Evolutionary conservation across 2,888 invertebrate species (phyloP).

Genomic region (Rutpela maculata): DNA sequence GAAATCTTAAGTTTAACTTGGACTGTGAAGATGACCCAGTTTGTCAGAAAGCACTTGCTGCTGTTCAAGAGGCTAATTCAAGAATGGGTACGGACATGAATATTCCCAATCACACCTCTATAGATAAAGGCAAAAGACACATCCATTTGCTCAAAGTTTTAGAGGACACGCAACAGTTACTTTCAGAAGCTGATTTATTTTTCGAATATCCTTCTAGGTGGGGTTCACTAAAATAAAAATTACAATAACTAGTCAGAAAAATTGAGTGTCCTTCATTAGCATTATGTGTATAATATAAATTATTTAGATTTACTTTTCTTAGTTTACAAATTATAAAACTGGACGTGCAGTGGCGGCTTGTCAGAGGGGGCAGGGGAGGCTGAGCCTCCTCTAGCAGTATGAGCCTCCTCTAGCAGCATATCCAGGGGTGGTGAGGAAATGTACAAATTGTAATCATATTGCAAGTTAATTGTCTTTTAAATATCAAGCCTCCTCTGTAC

Average conservation of each 20-base stretch:
- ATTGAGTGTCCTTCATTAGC: too few species aligned
- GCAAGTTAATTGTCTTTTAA: too few species aligned
- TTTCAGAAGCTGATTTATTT: conserved; percentile 15
- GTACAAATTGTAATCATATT: too few species aligned
- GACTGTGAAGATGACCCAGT: conserved; percentile 64
- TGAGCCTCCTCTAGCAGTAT: too few species aligned
- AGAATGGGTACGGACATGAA: conserved; percentile 58
- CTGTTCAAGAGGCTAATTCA: conserved; percentile 63
- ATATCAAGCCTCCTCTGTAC: too few species aligned
- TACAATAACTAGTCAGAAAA: neutral
- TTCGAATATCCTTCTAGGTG: conserved; percentile 20
- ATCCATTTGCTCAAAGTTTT: neutral
- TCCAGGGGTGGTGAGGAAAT: too few species aligned
- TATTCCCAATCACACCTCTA: conserved; percentile 47
- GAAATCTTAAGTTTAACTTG: conserved; percentile 67
- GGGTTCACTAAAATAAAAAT: neutral
- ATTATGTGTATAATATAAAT: too few species aligned
- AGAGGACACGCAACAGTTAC: neutral
- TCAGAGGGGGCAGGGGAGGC: too few species aligned
- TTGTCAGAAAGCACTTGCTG: conserved; percentile 60
- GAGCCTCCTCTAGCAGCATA: too few species aligned
- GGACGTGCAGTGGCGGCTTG: too few species aligned
- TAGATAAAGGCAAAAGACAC: conserved; percentile 40
- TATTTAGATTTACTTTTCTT: too few species aligned
- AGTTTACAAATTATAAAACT: too few species aligned